These are phyloP conservation scores for Agrypnus murinus DNA, from an alignment of 2,888 invertebrate species.

Conservation along the genomic window DNA sequence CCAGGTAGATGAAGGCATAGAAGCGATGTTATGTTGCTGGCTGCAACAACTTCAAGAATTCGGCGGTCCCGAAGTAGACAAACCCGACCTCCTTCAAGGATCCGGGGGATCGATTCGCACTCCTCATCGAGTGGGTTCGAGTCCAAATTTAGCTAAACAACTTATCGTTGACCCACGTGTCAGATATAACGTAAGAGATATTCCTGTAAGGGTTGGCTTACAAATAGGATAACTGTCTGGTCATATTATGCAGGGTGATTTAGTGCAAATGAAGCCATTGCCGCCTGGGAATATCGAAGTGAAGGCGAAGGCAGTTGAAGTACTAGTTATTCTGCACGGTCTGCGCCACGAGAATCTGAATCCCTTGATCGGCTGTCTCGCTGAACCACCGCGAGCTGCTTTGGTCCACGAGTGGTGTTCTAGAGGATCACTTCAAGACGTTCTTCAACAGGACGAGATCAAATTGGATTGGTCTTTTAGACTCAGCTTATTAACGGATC, in stretches of 20 bases:
- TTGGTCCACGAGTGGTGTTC: slow-evolving; percentile 92
- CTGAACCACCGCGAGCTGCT: slow-evolving; percentile 84
- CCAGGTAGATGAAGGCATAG: slow-evolving; percentile 87
- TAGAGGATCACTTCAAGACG: slow-evolving; percentile 91
- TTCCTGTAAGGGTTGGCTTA: slow-evolving; percentile 4
- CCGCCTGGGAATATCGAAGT: slow-evolving; percentile 80
- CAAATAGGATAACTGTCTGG: slow-evolving; percentile 29
- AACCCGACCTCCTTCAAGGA: slow-evolving; percentile 88
- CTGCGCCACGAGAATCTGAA: slow-evolving; percentile 94
- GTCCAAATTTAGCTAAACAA: slow-evolving; percentile 76
- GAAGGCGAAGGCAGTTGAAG: slow-evolving; percentile 86
- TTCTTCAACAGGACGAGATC: slow-evolving; percentile 91
- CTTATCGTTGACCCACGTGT: slow-evolving; percentile 82
- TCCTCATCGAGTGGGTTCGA: slow-evolving; percentile 70
- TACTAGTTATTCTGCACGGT: slow-evolving; percentile 86
- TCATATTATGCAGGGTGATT: slow-evolving; percentile 81
- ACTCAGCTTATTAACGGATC: slow-evolving; percentile 92
- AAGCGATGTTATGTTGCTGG: slow-evolving; percentile 91
- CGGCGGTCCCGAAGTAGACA: slow-evolving; percentile 88
- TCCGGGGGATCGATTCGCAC: slow-evolving; percentile 80
- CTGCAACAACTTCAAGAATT: slow-evolving; percentile 88
- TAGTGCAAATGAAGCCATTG: slow-evolving; percentile 90
- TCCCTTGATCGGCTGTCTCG: slow-evolving; percentile 89
- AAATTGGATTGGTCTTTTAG: slow-evolving; percentile 97
- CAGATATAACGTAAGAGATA: slow-evolving; percentile 86